Evolutionary conservation across 2,888 invertebrate genomes (phyloP), one percentile per base, ranked within the genome.

Genomic region (Dromius quadrimaculatus): DNA sequence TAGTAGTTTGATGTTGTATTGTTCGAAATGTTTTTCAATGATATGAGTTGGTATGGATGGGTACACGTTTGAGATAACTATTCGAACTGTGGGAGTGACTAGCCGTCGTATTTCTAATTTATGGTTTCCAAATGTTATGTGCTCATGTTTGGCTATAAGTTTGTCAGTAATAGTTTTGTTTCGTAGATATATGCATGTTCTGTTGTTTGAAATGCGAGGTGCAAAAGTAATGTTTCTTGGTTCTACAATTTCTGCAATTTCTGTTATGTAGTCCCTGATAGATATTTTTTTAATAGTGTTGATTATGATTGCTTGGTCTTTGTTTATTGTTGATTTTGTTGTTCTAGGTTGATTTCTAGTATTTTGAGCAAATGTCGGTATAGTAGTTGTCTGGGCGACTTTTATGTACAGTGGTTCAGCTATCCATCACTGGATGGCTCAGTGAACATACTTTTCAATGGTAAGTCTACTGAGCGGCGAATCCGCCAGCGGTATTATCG

Each of bases 1-100:
- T 11, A 38, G 6, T 6, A 13, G 1, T 38, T 13, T 38, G 1
- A 38, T 38, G 13, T 38, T 38, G 2, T 3, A 15, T 38, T 38
- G 11, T 2, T 6, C 2, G 6, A 50, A 6, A n/a, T 20, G 9
- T 50, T 22, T 8, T 23, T 45, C 54, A 4, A 66, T 28, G 5
- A 36, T 3, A n/a, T 15, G 19, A 15, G 70, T 50, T 6, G 64
- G 70, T n/a, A 72, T 28, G 19, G 34, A 23, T 11, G 70, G 66
- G n/a, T 23, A 50, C 1, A 70, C 54, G 23, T 70, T 54, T 1
- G 59, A 70, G 9, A 72, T 36, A 19, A 70, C 59, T 20, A 72
- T 45, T 54, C 72, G 20, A 36, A 57, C 47, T 20, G 32, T 11
- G 20, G 34, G 41, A 5, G 43, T 9, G 2, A 47, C 17, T 4